A percentile compares a stretch with the other conserved stretches of the same genome.
Conservation (phyloP, 2,888 invertebrate genomes). For the Tetheella fluctuosa region DNA sequence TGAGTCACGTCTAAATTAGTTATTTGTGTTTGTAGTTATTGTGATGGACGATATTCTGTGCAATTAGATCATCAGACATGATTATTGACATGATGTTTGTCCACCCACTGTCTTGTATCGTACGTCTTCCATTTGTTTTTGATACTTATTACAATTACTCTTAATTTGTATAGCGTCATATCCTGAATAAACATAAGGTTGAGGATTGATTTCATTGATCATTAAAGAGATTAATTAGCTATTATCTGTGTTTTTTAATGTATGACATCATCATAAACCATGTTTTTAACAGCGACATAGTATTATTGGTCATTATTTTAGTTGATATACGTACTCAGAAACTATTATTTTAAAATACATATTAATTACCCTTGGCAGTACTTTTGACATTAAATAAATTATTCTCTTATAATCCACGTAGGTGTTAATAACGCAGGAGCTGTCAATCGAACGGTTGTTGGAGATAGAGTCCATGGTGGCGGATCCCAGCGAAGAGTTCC, state of each 20-base stretch:
- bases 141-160: background rate
- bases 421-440: slow-evolving; percentile 84
- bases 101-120: background rate
- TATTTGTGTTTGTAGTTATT: slow-evolving; percentile 9
- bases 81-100: background rate
- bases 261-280: background rate
- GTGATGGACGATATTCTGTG: slow-evolving; percentile 10
- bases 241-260: background rate
- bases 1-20: slow-evolving; percentile 4
- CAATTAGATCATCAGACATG: slow-evolving; percentile 13
- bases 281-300: background rate
- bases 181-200: background rate
- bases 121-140: background rate
- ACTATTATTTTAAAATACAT: background rate
- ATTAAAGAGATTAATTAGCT: no score
- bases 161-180: background rate
- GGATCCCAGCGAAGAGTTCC: slow-evolving; percentile 77
- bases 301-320: background rate
- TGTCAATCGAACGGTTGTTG: slow-evolving; percentile 96
- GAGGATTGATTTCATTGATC: background rate
- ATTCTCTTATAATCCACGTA: slow-evolving; percentile 8
- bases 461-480: slow-evolving; percentile 91
- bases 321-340: no score
- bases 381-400: background rate
- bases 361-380: background rate